A percentile compares a stretch with the other conserved stretches of the same genome.
Conservation (phyloP, 2,113 vertebrate genomes). For the Pungitius pungitius region DNA sequence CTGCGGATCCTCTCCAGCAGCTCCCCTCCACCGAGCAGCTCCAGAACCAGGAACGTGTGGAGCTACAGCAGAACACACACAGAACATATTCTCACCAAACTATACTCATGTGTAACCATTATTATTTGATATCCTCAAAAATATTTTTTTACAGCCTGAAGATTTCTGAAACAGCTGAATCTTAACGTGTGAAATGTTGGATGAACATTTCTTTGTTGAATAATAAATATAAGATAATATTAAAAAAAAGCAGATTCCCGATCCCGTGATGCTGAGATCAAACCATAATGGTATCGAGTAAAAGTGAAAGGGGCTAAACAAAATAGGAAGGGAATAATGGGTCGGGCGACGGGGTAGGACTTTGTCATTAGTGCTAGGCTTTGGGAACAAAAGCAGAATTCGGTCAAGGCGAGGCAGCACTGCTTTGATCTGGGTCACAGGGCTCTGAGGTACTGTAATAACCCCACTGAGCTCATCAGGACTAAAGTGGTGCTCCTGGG, state of each 20-base stretch:
- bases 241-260: conserved; percentile 15
- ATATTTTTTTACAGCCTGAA: conserved; percentile 1
- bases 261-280: conserved; percentile 41
- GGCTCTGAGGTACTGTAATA: conserved; percentile 72
- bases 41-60: conserved; percentile 95
- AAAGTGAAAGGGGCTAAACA: conserved; percentile 58
- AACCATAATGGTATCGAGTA: conserved; percentile 40
- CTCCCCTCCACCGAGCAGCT: conserved; percentile 93
- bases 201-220: not conserved
- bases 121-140: conserved; percentile 4
- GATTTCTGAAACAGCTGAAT: conserved; percentile 7
- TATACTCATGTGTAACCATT: conserved; percentile 3
- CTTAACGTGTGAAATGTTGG: not conserved
- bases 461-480: conserved; percentile 75
- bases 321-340: conserved; percentile 62
- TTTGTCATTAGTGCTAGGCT: conserved; percentile 72
- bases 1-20: conserved; percentile 93
- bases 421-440: conserved; percentile 78
- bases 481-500: conserved; percentile 70
- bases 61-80: conserved; percentile 80
- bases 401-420: conserved; percentile 50
- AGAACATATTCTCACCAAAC: conserved; percentile 9
- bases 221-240: not conserved
- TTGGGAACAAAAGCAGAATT: conserved; percentile 67
- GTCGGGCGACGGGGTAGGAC: conserved; percentile 50